Evolutionary conservation across 2,888 invertebrate genomes (phyloP).

Genomic region (Tetranychus truncatus): DNA sequence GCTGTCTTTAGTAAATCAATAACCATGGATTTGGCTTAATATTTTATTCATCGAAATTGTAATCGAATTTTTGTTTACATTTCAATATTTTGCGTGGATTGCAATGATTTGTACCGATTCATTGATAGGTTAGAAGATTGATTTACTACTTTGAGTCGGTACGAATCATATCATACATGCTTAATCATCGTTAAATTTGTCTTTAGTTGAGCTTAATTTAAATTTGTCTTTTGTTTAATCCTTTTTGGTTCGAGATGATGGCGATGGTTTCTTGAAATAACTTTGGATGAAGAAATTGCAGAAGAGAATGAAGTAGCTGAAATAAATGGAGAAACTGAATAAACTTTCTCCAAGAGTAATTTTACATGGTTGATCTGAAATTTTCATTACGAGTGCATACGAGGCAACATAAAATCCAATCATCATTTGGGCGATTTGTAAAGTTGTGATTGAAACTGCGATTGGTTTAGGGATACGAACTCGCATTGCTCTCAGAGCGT

Average conservation of each 20-base stretch:
- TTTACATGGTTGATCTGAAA: not conserved
- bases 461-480: not conserved
- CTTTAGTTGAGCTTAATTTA: not conserved
- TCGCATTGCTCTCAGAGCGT: not conserved
- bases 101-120: constrained; percentile 27
- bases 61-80: not conserved
- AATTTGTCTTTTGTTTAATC: not conserved
- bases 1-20: too few relatives aligned
- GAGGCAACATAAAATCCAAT: constrained; percentile 8
- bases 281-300: constrained; percentile 11
- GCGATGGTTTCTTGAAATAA: constrained; percentile 1
- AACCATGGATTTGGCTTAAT: too few relatives aligned
- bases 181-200: not conserved
- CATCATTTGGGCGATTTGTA: constrained; percentile 10
- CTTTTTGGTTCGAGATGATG: not conserved
- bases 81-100: constrained; percentile 11
- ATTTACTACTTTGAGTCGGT: constrained; percentile 28
- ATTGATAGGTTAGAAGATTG: constrained; percentile 25
- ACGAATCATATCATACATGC: constrained; percentile 25
- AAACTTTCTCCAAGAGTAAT: not conserved
- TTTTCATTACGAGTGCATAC: not conserved
- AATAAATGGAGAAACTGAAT: constrained; percentile 7
- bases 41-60: too few relatives aligned
- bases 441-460: not conserved
- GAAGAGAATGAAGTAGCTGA: constrained; percentile 7